phyloP scores from a whole-genome alignment of 2,888 invertebrate genomes.

The Cotesia congregata region DNA sequence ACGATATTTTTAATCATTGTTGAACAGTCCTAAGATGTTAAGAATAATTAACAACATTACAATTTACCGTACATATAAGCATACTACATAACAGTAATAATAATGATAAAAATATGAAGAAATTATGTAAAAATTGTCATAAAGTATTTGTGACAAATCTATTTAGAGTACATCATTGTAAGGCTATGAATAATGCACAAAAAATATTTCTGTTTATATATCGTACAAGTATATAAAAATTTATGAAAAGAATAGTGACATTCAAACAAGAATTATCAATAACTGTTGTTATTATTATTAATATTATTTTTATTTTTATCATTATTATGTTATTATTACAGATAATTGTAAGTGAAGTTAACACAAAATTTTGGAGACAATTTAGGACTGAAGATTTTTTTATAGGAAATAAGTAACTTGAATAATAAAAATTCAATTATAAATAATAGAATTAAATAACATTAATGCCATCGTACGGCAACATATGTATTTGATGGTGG shows the following conservation, averaged over 20 bases:
- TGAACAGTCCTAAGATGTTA: constrained; percentile 58
- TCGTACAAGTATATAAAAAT: no score
- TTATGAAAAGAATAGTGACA: no score
- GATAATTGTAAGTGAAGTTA: constrained; percentile 54
- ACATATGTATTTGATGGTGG: constrained; percentile 57
- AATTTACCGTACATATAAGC: not conserved
- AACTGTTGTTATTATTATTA: constrained; percentile 1
- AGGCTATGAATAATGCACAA: no score
- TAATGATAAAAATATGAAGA: not conserved
- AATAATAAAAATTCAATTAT: constrained; percentile 48
- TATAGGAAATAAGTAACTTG: constrained; percentile 56
- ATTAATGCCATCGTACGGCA: constrained; percentile 67
- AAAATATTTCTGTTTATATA: constrained; percentile 36
- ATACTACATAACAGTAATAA: not conserved
- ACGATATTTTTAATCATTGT: constrained; percentile 67
- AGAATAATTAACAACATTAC: constrained; percentile 16
- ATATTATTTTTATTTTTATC: not conserved
- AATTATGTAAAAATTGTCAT: not conserved
- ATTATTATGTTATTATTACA: constrained; percentile 30
- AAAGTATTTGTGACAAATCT: not conserved
- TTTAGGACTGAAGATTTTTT: constrained; percentile 53
- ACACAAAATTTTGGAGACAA: constrained; percentile 52
- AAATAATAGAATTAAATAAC: constrained; percentile 51
- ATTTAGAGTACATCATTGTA: not conserved
- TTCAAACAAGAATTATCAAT: constrained; percentile 2